These are phyloP conservation scores for Yponomeuta plumbellus DNA, from an alignment of 2,888 invertebrate genomes.

Conservation along the genomic window DNA sequence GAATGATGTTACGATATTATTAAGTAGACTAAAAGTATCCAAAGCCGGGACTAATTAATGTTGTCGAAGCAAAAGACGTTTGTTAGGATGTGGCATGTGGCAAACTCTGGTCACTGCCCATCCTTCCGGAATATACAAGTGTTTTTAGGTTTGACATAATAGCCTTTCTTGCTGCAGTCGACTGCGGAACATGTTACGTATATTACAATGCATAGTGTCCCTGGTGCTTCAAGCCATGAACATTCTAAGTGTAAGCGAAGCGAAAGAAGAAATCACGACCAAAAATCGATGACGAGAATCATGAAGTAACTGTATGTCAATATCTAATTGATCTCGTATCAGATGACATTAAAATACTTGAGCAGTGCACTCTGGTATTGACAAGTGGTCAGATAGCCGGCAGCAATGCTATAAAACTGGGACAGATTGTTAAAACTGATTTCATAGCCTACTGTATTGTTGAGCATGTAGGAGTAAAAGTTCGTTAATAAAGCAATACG, in stretches of 20 bases:
- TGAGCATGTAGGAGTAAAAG: background rate
- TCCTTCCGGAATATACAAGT: too few relatives aligned
- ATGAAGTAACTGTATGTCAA: conserved; percentile 6
- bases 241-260: background rate
- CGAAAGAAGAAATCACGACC: background rate
- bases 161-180: too few relatives aligned
- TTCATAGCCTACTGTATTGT: background rate
- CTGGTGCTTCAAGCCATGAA: background rate
- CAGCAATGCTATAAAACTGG: background rate
- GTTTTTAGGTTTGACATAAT: too few relatives aligned
- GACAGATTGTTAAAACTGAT: background rate
- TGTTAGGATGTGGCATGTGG: too few relatives aligned
- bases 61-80: too few relatives aligned
- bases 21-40: too few relatives aligned
- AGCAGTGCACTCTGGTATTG: background rate
- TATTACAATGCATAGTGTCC: background rate
- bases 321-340: conserved; percentile 5
- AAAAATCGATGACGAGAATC: background rate
- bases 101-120: too few relatives aligned
- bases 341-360: background rate
- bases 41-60: too few relatives aligned
- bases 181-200: too few relatives aligned
- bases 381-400: background rate
- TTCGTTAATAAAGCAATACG: background rate
- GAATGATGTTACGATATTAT: background rate